Evolutionary conservation across 2,888 invertebrate genomes (phyloP).

Genomic region (Adelognathus sp.): DNA sequence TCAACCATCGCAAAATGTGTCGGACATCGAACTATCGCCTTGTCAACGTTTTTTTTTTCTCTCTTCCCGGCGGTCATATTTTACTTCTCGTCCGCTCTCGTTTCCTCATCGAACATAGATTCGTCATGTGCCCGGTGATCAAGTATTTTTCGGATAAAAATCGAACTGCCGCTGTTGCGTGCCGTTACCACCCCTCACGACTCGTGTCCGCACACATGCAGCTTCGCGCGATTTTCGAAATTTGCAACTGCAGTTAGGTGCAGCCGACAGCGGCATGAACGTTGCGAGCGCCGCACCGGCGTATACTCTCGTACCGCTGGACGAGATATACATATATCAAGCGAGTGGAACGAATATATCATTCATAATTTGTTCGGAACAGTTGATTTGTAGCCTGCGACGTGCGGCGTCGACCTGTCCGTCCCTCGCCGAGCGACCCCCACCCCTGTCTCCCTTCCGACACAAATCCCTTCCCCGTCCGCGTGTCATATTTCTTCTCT

Average conservation of each 20-base stretch:
- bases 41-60: constrained; percentile 23
- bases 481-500: constrained; percentile 41
- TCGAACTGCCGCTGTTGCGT: constrained; percentile 52
- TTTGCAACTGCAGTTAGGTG: constrained; percentile 64
- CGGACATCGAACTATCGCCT: constrained; percentile 6
- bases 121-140: constrained; percentile 55
- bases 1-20: background rate
- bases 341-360: constrained; percentile 79
- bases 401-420: constrained; percentile 78
- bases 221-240: constrained; percentile 58
- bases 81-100: constrained; percentile 36
- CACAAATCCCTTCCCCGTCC: background rate
- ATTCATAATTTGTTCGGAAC: constrained; percentile 81
- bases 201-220: constrained; percentile 5
- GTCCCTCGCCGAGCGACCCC: constrained; percentile 55
- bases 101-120: constrained; percentile 58
- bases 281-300: constrained; percentile 46
- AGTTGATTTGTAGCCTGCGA: constrained; percentile 80
- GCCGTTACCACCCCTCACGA: constrained; percentile 29
- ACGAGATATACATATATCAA: constrained; percentile 77
- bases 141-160: constrained; percentile 62
- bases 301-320: constrained; percentile 52
- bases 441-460: constrained; percentile 30
- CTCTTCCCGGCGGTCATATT: background rate
- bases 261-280: constrained; percentile 50